These are phyloP conservation scores for Drosophila neonasuta DNA, from an alignment of 2,888 invertebrate genomes.

Conservation along the genomic window DNA sequence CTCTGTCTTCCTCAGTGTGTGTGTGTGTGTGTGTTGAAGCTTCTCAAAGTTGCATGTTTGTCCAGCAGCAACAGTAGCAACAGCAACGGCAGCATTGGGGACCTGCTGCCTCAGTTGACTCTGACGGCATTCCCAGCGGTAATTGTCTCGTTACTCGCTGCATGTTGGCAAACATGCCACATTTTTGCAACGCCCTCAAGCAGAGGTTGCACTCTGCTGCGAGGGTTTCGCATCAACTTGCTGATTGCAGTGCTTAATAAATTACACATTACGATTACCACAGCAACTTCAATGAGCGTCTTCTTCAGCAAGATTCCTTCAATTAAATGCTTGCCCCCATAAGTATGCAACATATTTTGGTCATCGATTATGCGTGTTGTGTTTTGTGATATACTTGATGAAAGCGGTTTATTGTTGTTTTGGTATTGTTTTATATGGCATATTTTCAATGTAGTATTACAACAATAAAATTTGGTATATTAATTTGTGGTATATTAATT, in stretches of 20 bases:
- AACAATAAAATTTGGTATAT: no score
- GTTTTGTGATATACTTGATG: no score
- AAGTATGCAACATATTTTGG: not conserved
- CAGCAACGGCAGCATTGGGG: slow-evolving; percentile 14
- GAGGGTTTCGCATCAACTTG: slow-evolving; percentile 22
- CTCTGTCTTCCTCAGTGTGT: slow-evolving; percentile 41
- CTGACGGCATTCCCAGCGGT: slow-evolving; percentile 63
- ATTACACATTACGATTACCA: not conserved
- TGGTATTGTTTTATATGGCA: no score
- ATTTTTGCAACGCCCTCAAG: slow-evolving; percentile 47
- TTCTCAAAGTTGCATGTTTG: slow-evolving; percentile 69
- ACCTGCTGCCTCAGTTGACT: slow-evolving; percentile 29
- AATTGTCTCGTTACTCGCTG: slow-evolving; percentile 77
- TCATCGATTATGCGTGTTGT: no score
- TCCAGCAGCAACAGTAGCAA: slow-evolving; percentile 45
- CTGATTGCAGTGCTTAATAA: not conserved
- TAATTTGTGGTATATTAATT: no score
- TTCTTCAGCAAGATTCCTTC: not conserved
- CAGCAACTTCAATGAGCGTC: not conserved
- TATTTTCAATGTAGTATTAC: no score
- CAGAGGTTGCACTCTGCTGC: slow-evolving; percentile 38
- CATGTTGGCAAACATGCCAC: slow-evolving; percentile 72
- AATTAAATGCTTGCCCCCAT: not conserved
- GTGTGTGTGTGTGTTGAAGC: slow-evolving; percentile 57
- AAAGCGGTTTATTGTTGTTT: no score